Conservation (phyloP, 2,888 invertebrate genomes). For the Itoplectis maculator region DNA sequence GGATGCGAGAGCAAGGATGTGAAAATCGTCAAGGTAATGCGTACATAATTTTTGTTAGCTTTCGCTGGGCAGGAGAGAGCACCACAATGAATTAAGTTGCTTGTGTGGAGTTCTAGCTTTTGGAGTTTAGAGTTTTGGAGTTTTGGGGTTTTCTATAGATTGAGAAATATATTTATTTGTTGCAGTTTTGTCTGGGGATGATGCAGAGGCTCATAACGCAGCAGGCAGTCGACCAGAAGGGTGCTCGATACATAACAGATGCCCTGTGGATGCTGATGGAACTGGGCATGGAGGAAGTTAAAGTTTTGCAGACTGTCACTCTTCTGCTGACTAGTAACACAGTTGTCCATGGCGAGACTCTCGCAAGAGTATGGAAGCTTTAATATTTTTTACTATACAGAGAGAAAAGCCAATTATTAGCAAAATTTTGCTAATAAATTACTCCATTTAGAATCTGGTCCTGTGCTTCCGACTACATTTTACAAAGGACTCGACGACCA, state of each 20-base stretch:
- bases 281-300: slow-evolving; percentile 97
- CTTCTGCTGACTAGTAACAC: slow-evolving; percentile 97
- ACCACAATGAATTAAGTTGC: too few relatives aligned
- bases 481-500: slow-evolving; percentile 96
- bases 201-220: slow-evolving; percentile 97
- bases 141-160: too few relatives aligned
- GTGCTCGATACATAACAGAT: slow-evolving; percentile 96
- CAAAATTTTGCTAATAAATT: not conserved
- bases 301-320: slow-evolving; percentile 97
- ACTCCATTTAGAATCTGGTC: slow-evolving; percentile 91
- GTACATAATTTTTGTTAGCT: too few relatives aligned
- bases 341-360: slow-evolving; percentile 96
- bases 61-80: too few relatives aligned
- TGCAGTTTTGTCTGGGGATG: slow-evolving; percentile 95
- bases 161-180: slow-evolving; percentile 70
- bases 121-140: not conserved
- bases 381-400: too few relatives aligned
- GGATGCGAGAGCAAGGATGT: slow-evolving; percentile 99
- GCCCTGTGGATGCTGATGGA: slow-evolving; percentile 98
- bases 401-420: too few relatives aligned
- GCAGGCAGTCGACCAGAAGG: slow-evolving; percentile 95
- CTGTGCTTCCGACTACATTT: slow-evolving; percentile 98
- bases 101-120: not conserved
- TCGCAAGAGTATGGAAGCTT: slow-evolving; percentile 92
- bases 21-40: slow-evolving; percentile 96